Evolutionary conservation across 2,113 vertebrate species (phyloP), one percentile per base, ranked within the genome.

Genomic region (Ornithorhynchus anatinus): DNA sequence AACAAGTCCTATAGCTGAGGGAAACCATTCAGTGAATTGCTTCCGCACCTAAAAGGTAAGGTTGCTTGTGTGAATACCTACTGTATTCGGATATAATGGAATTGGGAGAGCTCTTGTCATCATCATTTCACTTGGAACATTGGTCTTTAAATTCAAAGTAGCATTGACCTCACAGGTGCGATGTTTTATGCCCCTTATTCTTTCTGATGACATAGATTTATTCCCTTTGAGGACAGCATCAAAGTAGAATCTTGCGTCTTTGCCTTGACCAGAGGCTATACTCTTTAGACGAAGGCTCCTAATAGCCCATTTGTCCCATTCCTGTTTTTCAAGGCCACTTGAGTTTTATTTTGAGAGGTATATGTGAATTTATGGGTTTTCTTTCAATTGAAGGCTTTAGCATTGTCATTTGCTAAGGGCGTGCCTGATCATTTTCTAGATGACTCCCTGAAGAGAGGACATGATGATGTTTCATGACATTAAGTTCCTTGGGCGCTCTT

Each of bases 151-250:
- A 87, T 90, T 90, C 89, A 90, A 89, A 89, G 86, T 81, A 80
- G 39, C 48, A 7, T 54, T 54, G 54, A 79, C 79, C 75, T 72
- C 76, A 74, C 56, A 80, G 68, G 81, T 84, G 82, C 85, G 82
- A 77, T 81, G 80, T 87, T 89, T 90, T 80, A 75, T 87, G 84
- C 72, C 89, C 87, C 89, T 88, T 88, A 80, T 68, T 86, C 87
- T 75, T 75, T 88, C 59, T 85, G 75, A 82, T 86, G 89, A 82
- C 69, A 77, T 77, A 83, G 77, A 78, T 84, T 77, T 75, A 77
- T 88, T 86, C 44, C 54, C 78, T 86, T 87, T 89, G 86, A 90
- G 89, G 87, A 86, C 86, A 89, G 84, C 87, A 89, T 90, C 86
- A 88, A 90, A 90, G 89, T 89, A 90, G 87, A 90, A 87, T 86